Percentiles rank a stretch among this genome's conserved stretches.
Conservation (phyloP, 1,140 invertebrate genomes). For the Drosophila littoralis region DNA sequence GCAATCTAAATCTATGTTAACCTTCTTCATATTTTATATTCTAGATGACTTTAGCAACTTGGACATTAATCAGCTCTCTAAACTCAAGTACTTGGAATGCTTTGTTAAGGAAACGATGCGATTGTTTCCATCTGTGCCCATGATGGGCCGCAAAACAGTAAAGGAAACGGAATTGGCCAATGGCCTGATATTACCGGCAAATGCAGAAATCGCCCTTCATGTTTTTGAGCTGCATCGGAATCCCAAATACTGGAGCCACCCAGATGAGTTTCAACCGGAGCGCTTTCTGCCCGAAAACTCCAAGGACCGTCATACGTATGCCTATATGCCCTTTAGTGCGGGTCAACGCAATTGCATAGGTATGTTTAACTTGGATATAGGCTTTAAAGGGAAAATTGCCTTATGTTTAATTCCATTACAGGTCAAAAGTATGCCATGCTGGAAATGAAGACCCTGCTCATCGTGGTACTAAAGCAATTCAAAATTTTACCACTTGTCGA, state of each 20-base stretch:
- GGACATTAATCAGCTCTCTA: conserved; percentile 85
- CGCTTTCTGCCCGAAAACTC: conserved; percentile 89
- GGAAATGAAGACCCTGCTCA: conserved; percentile 84
- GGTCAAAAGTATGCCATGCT: conserved; percentile 85
- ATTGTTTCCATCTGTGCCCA: conserved; percentile 89
- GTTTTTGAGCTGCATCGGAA: conserved; percentile 87
- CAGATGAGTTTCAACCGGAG: conserved; percentile 90
- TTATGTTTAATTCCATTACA: conserved; percentile 5
- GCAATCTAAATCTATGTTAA: no score
- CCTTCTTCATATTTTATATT: no score
- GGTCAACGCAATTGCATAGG: conserved; percentile 81
- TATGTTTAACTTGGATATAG: not conserved
- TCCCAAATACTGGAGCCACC: conserved; percentile 87
- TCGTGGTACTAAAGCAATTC: conserved; percentile 83
- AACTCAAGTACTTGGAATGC: conserved; percentile 88
- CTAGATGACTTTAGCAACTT: conserved; percentile 72
- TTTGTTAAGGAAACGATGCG: conserved; percentile 88
- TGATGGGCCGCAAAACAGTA: conserved; percentile 86
- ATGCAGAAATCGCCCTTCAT: conserved; percentile 84
- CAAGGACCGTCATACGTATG: conserved; percentile 82
- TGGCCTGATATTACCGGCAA: conserved; percentile 84
- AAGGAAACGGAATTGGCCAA: conserved; percentile 84
- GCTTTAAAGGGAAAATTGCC: not conserved
- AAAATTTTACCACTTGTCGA: conserved; percentile 78
- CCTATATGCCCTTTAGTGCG: conserved; percentile 87